Conservation (phyloP, 2,113 vertebrate species). For the Phycodurus eques region DNA sequence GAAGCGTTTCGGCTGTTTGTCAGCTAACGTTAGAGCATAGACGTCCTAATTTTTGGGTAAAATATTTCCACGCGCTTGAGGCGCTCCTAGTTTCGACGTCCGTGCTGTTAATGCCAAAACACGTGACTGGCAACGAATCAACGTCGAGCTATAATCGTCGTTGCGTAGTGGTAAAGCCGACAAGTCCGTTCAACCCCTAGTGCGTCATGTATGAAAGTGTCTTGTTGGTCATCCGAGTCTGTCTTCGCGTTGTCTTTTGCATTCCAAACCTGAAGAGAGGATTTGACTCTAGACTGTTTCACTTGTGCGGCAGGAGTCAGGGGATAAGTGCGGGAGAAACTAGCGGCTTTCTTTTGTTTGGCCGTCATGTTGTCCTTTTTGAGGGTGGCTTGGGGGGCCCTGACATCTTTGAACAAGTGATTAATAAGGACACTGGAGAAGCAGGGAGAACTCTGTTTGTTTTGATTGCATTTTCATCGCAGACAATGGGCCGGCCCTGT, state of each 20-base stretch:
- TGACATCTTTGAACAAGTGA: conserved; percentile 76
- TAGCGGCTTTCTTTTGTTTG: conserved; percentile 68
- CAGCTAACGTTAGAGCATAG: background rate
- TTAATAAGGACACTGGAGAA: conserved; percentile 76
- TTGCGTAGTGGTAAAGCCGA: too few species aligned
- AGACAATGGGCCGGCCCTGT: conserved; percentile 73
- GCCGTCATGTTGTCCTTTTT: conserved; percentile 70
- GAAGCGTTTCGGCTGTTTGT: background rate
- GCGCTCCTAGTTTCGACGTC: too few species aligned
- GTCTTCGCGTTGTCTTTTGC: conserved; percentile 22
- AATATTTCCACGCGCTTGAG: too few species aligned
- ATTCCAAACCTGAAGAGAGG: conserved; percentile 18
- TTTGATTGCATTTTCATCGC: conserved; percentile 80
- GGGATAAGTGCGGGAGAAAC: conserved; percentile 57
- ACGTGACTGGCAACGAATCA: too few species aligned
- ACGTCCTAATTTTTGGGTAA: too few species aligned
- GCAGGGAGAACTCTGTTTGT: conserved; percentile 72
- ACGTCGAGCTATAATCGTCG: too few species aligned
- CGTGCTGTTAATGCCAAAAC: too few species aligned
- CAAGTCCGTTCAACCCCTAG: background rate
- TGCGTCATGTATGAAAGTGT: background rate
- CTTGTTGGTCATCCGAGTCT: background rate
- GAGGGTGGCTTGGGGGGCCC: conserved; percentile 4
- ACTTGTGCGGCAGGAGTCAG: conserved; percentile 46
- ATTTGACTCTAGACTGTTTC: conserved; percentile 46